Conservation (phyloP, 2,888 invertebrate species). For the Amphipyra berbera region DNA sequence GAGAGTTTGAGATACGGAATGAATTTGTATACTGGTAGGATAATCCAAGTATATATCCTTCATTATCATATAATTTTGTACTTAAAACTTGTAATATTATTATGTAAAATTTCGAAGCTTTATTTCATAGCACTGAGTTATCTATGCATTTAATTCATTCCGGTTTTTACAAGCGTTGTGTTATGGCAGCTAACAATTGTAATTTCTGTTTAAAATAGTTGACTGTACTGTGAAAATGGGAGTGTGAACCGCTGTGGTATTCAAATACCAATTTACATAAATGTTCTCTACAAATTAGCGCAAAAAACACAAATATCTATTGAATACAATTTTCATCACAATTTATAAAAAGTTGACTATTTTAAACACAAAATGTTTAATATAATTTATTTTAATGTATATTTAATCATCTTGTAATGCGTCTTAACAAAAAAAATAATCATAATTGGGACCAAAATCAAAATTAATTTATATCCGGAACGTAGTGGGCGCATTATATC, state of each 20-base stretch:
- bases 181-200: slow-evolving; percentile 63
- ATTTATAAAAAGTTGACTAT: slow-evolving; percentile 21
- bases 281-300: slow-evolving; percentile 13
- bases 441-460: slow-evolving; percentile 74
- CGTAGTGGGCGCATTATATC: slow-evolving; percentile 39
- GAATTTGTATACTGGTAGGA: slow-evolving; percentile 54
- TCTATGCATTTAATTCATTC: slow-evolving; percentile 66
- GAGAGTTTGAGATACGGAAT: slow-evolving; percentile 36
- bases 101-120: slow-evolving; percentile 21
- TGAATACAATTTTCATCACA: slow-evolving; percentile 35
- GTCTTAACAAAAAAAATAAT: slow-evolving; percentile 44
- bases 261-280: not conserved
- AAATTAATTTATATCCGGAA: slow-evolving; percentile 50
- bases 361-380: slow-evolving; percentile 31
- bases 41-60: slow-evolving; percentile 27
- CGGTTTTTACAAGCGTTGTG: slow-evolving; percentile 62
- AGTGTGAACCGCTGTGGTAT: too few species aligned
- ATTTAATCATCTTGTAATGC: slow-evolving; percentile 41
- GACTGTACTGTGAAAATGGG: slow-evolving; percentile 8
- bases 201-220: slow-evolving; percentile 35
- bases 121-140: slow-evolving; percentile 38
- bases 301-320: slow-evolving; percentile 1
- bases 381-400: slow-evolving; percentile 45
- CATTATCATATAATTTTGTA: slow-evolving; percentile 31
- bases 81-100: slow-evolving; percentile 35